Evolutionary conservation across 2,113 vertebrate genomes (phyloP), one percentile per base, ranked within the genome.

Genomic region (Heterocephalus glaber): DNA sequence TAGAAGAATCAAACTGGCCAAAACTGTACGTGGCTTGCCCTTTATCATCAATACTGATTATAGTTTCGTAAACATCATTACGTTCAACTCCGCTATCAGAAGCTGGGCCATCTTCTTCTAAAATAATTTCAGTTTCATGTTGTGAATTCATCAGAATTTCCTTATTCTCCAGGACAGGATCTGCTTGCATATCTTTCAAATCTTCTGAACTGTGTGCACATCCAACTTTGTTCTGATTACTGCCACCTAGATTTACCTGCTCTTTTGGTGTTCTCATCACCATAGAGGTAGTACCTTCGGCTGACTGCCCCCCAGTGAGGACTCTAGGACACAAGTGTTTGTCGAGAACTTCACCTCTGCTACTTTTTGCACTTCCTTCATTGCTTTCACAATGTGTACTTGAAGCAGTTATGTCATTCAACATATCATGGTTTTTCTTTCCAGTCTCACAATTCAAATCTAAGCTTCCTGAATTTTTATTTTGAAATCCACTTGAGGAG

Each of bases 1-100:
- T 99, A 86, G 99, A 99, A 63, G 99, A 98, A 98, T 99, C 99
- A 96, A 99, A 99, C 19, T 98, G 97, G 87, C 97, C 96, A 82
- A 94, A 93, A 89, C 97, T 98, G 80, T 98, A 98, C 72, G 76
- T 20, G 60, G 96, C 95, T 90, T 98, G 98, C 61, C 97, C 98
- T 96, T 98, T 98, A 47, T 98, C 98, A 94, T 98, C 97, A 84
- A 96, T 82, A 86, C 63, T 97, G 89, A 97, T 96, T 92, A 98
- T 68, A 82, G 97, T 94, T 97, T 98, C 98, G 91, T 98, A 98
- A 93, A 97, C 95, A 80, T 98, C 98, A 82, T 74, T 97, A 92
- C 93, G 97, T 88, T 98, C 98, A 90, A 97, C 93, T 7, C 74
- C 85, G 52, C 98, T 97, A 38, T 98, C 98, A 79, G 98, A 97